These are phyloP conservation scores for Tapirus terrestris DNA, from an alignment of 2,113 vertebrate species.

Conservation along the genomic window DNA sequence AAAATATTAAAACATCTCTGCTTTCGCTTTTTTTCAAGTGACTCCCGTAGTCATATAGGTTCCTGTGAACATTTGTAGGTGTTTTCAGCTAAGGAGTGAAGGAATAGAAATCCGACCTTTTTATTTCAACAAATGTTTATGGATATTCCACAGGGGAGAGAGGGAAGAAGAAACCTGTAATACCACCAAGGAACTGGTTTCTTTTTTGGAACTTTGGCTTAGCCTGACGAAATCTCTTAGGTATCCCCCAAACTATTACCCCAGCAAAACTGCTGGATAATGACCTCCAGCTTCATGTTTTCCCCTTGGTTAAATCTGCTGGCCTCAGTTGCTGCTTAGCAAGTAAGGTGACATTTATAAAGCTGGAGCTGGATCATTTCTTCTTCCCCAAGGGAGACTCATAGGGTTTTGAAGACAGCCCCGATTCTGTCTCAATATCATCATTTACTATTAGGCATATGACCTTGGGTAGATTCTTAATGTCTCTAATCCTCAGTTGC, in stretches of 20 bases:
- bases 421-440: not conserved
- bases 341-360: not conserved
- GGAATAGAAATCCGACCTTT: not conserved
- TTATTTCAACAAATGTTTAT: not conserved
- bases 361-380: not conserved
- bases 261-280: not conserved
- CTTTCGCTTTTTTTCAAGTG: not conserved
- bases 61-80: not conserved
- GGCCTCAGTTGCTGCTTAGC: not conserved
- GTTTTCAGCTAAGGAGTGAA: not conserved
- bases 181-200: not conserved
- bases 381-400: not conserved
- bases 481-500: not conserved
- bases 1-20: not conserved
- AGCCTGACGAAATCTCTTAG: not conserved
- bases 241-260: not conserved
- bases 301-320: not conserved
- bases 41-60: not conserved
- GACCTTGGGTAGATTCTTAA: not conserved
- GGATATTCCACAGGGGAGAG: not conserved
- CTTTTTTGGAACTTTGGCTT: not conserved
- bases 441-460: not conserved
- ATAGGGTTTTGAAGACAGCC: not conserved
- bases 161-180: not conserved
- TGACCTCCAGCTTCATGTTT: not conserved